phyloP scores from a whole-genome alignment of 2,113 vertebrate genomes.

The Panthera tigris region DNA sequence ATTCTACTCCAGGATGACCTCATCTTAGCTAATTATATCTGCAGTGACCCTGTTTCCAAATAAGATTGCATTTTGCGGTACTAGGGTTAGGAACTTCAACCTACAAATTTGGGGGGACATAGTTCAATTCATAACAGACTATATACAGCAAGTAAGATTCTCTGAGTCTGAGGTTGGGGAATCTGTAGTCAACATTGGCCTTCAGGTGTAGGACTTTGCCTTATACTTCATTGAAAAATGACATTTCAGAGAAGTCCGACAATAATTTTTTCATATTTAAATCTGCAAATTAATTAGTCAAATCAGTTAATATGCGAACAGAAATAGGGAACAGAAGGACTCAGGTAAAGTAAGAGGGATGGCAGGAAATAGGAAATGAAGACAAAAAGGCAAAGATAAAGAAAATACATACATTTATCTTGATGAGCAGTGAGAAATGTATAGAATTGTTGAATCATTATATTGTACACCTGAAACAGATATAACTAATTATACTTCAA shows the following conservation, averaged over 20 bases:
- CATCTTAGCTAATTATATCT: background rate
- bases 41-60: background rate
- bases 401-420: background rate
- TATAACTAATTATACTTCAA: background rate
- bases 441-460: background rate
- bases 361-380: slow-evolving; percentile 67
- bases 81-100: background rate
- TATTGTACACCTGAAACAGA: background rate
- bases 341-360: slow-evolving; percentile 68
- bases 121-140: background rate
- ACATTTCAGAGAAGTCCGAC: slow-evolving; percentile 70
- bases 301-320: slow-evolving; percentile 62
- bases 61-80: background rate
- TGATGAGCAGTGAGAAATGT: background rate
- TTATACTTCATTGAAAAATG: slow-evolving; percentile 48
- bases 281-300: slow-evolving; percentile 77
- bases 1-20: background rate
- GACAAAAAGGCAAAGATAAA: slow-evolving; percentile 73
- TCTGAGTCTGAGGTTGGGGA: slow-evolving; percentile 51
- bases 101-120: background rate
- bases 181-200: slow-evolving; percentile 55
- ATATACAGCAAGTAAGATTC: background rate
- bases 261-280: slow-evolving; percentile 74
- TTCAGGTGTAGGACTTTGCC: slow-evolving; percentile 43
- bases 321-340: slow-evolving; percentile 55